Percentiles rank a stretch among this genome's conserved stretches.
phyloP scores from a whole-genome alignment of 2,113 vertebrate species.

The Leptobrachium ailaonicum region DNA sequence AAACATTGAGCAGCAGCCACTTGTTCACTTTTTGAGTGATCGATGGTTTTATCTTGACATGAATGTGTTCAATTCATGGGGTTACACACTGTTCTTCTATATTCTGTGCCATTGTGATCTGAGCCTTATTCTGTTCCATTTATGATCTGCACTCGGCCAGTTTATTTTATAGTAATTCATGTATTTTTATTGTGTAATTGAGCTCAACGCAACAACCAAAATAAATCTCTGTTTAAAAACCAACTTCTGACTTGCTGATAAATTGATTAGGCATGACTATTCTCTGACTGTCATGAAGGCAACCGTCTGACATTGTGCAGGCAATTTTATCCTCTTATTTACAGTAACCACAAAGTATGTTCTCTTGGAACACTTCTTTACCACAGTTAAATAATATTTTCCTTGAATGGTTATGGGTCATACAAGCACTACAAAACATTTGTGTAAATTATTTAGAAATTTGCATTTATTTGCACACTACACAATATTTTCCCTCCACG shows the following conservation, averaged over 20 bases:
- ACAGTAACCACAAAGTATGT: slow-evolving; percentile 46
- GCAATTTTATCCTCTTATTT: slow-evolving; percentile 34
- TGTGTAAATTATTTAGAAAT: slow-evolving; percentile 27
- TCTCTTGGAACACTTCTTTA: slow-evolving; percentile 41
- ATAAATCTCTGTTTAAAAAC: background rate
- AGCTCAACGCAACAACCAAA: slow-evolving; percentile 25
- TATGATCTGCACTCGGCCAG: too few relatives aligned
- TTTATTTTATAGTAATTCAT: too few relatives aligned
- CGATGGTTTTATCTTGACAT: too few relatives aligned
- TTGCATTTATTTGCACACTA: background rate
- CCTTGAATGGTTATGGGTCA: slow-evolving; percentile 40
- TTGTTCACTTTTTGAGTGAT: too few relatives aligned
- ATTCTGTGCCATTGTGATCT: too few relatives aligned
- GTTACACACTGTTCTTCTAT: too few relatives aligned
- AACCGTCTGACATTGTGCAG: slow-evolving; percentile 41
- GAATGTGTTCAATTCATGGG: too few relatives aligned
- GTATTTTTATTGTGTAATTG: background rate
- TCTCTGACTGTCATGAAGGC: slow-evolving; percentile 26
- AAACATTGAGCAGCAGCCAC: too few relatives aligned
- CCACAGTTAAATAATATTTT: slow-evolving; percentile 42
- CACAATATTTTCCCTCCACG: slow-evolving; percentile 7
- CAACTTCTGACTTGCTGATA: slow-evolving; percentile 23
- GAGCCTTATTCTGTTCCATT: too few relatives aligned
- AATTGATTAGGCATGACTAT: slow-evolving; percentile 45
- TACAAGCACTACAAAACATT: slow-evolving; percentile 39